A percentile compares a stretch with the other conserved stretches of the same genome.
phyloP scores from a whole-genome alignment of 2,888 invertebrate species.

The Uloborus plumipes region DNA sequence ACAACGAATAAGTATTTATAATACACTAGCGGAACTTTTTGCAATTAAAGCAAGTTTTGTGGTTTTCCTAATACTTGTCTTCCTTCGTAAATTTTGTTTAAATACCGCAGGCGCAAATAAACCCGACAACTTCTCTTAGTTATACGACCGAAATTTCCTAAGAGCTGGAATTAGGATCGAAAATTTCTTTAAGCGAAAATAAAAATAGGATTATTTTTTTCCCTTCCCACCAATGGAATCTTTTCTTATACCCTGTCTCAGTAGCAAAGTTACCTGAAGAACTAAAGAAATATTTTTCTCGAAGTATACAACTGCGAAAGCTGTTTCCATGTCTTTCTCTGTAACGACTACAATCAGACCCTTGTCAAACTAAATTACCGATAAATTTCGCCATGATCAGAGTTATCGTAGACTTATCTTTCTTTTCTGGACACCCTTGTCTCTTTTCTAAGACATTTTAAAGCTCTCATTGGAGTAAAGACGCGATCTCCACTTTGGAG shows the following conservation, averaged over 20 bases:
- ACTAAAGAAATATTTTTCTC: conserved; percentile 41
- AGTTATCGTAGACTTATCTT: conserved; percentile 24
- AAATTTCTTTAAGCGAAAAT: conserved; percentile 14
- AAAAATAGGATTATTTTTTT: conserved; percentile 20
- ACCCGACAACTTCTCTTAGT: neutral
- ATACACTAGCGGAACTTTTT: no score
- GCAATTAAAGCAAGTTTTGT: no score
- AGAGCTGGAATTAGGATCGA: conserved; percentile 12
- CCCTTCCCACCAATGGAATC: conserved; percentile 21
- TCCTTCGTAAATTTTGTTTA: no score
- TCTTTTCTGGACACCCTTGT: conserved; percentile 5
- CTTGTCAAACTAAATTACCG: conserved; percentile 60
- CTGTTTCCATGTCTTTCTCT: conserved; percentile 26
- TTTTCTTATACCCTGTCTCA: neutral
- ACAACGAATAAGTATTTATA: no score
- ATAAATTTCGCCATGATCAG: conserved; percentile 49
- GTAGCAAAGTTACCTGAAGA: conserved; percentile 40
- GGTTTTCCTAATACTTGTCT: no score
- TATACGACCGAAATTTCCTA: neutral
- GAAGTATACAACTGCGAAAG: conserved; percentile 41
- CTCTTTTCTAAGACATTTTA: conserved; percentile 39
- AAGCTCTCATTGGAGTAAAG: conserved; percentile 43
- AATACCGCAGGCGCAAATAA: neutral
- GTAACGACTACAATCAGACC: conserved; percentile 60
- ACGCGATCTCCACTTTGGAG: conserved; percentile 18